These are phyloP conservation scores for Trachymyrmex septentrionalis DNA, from an alignment of 1,140 invertebrate species.

Conservation along the genomic window DNA sequence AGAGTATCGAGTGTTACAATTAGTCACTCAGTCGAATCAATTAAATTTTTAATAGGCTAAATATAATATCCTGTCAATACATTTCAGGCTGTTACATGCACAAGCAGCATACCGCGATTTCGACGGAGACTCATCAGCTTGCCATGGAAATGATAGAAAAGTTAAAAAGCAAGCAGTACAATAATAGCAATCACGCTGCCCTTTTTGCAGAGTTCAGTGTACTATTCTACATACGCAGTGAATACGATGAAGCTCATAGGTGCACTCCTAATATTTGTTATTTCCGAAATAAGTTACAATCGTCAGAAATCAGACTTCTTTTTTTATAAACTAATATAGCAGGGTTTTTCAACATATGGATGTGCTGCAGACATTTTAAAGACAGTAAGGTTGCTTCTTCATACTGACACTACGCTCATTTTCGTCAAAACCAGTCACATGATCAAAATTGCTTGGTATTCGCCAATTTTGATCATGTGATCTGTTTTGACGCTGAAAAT, in stretches of 20 bases:
- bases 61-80: slow-evolving; percentile 54
- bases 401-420: too few relatives aligned
- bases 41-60: background rate
- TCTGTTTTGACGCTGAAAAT: too few relatives aligned
- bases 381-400: too few relatives aligned
- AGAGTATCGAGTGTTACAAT: background rate
- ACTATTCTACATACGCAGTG: slow-evolving; percentile 92
- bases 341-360: too few relatives aligned
- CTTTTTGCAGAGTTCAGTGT: slow-evolving; percentile 93
- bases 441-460: too few relatives aligned
- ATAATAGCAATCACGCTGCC: slow-evolving; percentile 89
- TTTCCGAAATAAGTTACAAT: background rate
- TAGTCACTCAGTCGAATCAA: background rate
- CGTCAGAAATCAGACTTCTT: background rate
- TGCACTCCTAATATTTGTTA: slow-evolving; percentile 75
- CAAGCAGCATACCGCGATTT: slow-evolving; percentile 93
- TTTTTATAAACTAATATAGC: background rate
- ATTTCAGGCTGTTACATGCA: slow-evolving; percentile 92
- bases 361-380: too few relatives aligned
- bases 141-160: slow-evolving; percentile 87
- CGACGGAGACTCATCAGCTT: slow-evolving; percentile 88
- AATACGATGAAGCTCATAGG: slow-evolving; percentile 93
- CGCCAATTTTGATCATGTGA: too few relatives aligned
- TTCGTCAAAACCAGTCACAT: too few relatives aligned
- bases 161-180: slow-evolving; percentile 83